A percentile compares a stretch with the other conserved stretches of the same genome.
These are phyloP conservation scores for Rhamphomyia laevipes DNA, from an alignment of 2,888 invertebrate species.

Conservation along the genomic window DNA sequence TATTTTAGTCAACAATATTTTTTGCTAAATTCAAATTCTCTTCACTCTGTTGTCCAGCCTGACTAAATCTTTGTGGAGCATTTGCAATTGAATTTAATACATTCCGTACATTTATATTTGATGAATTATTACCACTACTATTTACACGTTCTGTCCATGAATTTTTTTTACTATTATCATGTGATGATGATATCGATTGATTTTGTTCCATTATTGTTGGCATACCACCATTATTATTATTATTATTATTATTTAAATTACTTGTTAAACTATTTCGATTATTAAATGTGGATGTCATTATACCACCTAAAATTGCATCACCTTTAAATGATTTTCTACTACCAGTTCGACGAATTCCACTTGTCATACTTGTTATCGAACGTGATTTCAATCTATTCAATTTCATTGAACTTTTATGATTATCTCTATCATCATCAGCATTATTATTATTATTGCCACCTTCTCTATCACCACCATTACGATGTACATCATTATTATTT, in stretches of 20 bases:
- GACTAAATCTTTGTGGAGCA: constrained; percentile 22
- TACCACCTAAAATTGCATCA: background rate
- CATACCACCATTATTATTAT: constrained; percentile 18
- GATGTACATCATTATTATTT: background rate
- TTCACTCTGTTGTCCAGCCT: constrained; percentile 19
- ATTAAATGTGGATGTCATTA: background rate
- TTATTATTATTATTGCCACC: background rate
- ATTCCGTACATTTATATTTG: constrained; percentile 26
- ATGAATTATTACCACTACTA: constrained; percentile 17
- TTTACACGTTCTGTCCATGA: constrained; percentile 11
- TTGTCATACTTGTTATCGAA: constrained; percentile 29
- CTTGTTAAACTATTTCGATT: background rate
- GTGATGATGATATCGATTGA: constrained; percentile 7
- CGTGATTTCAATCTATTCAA: constrained; percentile 36
- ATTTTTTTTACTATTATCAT: constrained; percentile 19
- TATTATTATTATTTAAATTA: background rate
- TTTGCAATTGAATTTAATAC: constrained; percentile 28
- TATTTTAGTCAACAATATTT: constrained; percentile 20
- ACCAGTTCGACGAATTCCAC: constrained; percentile 9
- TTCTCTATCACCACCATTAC: background rate
- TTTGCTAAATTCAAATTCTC: constrained; percentile 32
- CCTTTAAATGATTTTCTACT: constrained; percentile 5
- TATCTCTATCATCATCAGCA: background rate
- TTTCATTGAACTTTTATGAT: constrained; percentile 23
- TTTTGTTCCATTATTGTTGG: constrained; percentile 36